A percentile compares a stretch with the other conserved stretches of the same genome.
Conservation (phyloP, 2,113 vertebrate species). For the Antennarius striatus region DNA sequence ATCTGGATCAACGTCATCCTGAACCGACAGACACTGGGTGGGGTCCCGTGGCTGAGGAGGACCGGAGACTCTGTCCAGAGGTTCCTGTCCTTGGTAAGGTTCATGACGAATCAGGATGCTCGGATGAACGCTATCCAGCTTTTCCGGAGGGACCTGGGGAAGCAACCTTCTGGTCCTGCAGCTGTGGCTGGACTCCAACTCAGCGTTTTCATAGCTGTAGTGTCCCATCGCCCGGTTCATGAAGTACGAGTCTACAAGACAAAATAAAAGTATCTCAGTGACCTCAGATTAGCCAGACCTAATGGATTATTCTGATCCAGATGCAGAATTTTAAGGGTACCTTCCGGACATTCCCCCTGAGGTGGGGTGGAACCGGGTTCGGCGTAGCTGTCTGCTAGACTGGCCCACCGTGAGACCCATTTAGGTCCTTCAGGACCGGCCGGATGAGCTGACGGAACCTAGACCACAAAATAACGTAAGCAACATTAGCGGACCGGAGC, state of each 20-base stretch:
- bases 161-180: constrained; percentile 87
- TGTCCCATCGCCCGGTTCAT: constrained; percentile 36
- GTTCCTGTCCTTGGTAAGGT: constrained; percentile 66
- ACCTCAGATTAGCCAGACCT: too few relatives aligned
- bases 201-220: constrained; percentile 68
- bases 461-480: not conserved
- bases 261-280: not conserved
- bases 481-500: not conserved
- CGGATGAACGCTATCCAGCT: constrained; percentile 76
- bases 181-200: constrained; percentile 80
- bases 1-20: constrained; percentile 92
- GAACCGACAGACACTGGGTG: constrained; percentile 73
- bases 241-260: constrained; percentile 45
- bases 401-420: constrained; percentile 97
- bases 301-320: too few relatives aligned
- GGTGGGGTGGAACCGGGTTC: constrained; percentile 76
- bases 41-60: constrained; percentile 43
- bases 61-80: constrained; percentile 61
- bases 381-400: constrained; percentile 89
- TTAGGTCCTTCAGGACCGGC: constrained; percentile 79
- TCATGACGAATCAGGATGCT: constrained; percentile 80
- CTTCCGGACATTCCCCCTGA: constrained; percentile 63
- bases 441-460: constrained; percentile 51
- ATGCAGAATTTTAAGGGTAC: constrained; percentile 36
- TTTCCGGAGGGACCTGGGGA: constrained; percentile 89